These are phyloP conservation scores for Papilio dardanus DNA, from an alignment of 1,140 invertebrate genomes.

Conservation along the genomic window DNA sequence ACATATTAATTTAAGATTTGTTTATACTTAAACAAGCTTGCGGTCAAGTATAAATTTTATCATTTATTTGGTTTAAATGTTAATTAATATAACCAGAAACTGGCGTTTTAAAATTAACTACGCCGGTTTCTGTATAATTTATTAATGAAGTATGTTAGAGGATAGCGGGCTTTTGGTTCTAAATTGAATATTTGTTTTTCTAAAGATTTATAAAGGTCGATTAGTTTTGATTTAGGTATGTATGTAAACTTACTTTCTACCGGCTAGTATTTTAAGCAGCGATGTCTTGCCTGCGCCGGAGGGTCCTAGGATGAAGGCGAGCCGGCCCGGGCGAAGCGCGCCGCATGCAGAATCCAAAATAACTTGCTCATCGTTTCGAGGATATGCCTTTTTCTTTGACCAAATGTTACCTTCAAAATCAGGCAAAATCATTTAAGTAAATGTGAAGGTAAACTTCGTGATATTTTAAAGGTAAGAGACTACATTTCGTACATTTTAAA, in stretches of 20 bases:
- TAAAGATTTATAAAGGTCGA: background rate
- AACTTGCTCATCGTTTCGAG: constrained; percentile 41
- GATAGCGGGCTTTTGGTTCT: too few relatives aligned
- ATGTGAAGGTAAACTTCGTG: background rate
- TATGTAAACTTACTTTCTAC: constrained; percentile 77
- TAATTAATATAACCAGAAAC: too few relatives aligned
- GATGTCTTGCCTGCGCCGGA: constrained; percentile 93
- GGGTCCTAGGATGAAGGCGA: constrained; percentile 91
- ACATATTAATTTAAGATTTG: too few relatives aligned
- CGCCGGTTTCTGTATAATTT: too few relatives aligned
- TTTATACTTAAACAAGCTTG: too few relatives aligned
- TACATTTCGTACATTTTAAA: background rate
- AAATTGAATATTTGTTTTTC: too few relatives aligned
- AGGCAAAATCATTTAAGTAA: background rate
- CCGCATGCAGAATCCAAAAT: constrained; percentile 85
- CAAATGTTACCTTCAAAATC: constrained; percentile 29
- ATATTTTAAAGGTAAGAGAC: background rate
- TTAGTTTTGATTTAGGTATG: background rate
- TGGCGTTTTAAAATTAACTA: too few relatives aligned
- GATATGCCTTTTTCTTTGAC: constrained; percentile 15
- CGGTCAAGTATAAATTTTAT: too few relatives aligned
- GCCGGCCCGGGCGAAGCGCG: constrained; percentile 82
- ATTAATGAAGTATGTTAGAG: too few relatives aligned
- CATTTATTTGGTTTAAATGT: too few relatives aligned
- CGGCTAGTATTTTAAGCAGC: constrained; percentile 86